Evolutionary conservation across 2,113 vertebrate species (phyloP).

Genomic region (Agapornis roseicollis): DNA sequence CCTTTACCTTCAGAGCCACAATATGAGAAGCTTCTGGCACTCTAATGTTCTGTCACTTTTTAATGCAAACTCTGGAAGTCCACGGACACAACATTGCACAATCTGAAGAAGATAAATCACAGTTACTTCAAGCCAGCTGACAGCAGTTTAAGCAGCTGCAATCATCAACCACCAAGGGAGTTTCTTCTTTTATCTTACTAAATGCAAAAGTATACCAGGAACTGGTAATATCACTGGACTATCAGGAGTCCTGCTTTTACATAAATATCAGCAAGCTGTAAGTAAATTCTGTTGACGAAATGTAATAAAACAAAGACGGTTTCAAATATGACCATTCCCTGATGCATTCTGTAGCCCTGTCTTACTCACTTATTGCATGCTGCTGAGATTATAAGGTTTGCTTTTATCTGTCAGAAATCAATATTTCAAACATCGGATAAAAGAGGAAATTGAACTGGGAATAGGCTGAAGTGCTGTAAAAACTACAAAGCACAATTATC

Average conservation of each 20-base stretch:
- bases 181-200: slow-evolving; percentile 91
- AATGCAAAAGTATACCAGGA: slow-evolving; percentile 86
- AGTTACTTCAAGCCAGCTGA: slow-evolving; percentile 93
- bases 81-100: slow-evolving; percentile 82
- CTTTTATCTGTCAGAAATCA: slow-evolving; percentile 99
- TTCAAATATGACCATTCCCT: slow-evolving; percentile 87
- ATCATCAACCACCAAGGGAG: slow-evolving; percentile 91
- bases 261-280: slow-evolving; percentile 94
- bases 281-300: slow-evolving; percentile 98
- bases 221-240: slow-evolving; percentile 86
- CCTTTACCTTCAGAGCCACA: slow-evolving; percentile 13
- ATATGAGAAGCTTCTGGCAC: slow-evolving; percentile 19
- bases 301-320: slow-evolving; percentile 94
- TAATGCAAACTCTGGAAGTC: slow-evolving; percentile 78
- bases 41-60: slow-evolving; percentile 69
- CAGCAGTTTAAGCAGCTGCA: slow-evolving; percentile 97
- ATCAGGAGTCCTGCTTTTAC: slow-evolving; percentile 84
- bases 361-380: slow-evolving; percentile 87
- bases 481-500: slow-evolving; percentile 99
- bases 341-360: slow-evolving; percentile 79
- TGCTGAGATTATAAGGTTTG: slow-evolving; percentile 99
- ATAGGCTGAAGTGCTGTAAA: slow-evolving; percentile 99
- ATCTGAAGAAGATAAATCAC: slow-evolving; percentile 98
- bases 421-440: slow-evolving; percentile 99
- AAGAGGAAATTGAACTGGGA: slow-evolving; percentile 99